A percentile compares a stretch with the other conserved stretches of the same genome.
Evolutionary conservation across 2,113 vertebrate genomes (phyloP).

Genomic region (Chaetura pelagica): DNA sequence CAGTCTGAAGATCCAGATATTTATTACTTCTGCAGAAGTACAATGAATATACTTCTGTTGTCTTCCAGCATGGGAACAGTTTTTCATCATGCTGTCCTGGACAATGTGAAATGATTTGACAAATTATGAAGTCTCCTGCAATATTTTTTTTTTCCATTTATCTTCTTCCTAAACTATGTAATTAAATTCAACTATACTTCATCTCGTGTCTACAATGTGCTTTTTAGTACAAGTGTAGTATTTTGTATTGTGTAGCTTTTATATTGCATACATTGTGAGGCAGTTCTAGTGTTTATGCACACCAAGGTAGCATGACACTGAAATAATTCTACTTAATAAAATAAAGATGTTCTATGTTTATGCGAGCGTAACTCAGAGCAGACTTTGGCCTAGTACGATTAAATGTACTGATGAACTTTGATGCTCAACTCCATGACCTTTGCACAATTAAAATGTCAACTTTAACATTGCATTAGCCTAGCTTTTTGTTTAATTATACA

Average conservation of each 20-base stretch:
- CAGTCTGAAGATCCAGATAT: background rate
- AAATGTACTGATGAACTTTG: slow-evolving; percentile 34
- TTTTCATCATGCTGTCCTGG: slow-evolving; percentile 8
- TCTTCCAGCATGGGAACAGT: background rate
- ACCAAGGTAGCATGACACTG: background rate
- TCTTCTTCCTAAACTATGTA: background rate
- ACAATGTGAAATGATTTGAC: background rate
- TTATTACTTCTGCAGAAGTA: background rate
- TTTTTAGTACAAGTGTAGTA: background rate
- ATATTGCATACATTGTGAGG: background rate
- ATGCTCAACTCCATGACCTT: slow-evolving; percentile 61
- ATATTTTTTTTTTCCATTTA: background rate
- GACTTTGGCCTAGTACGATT: background rate
- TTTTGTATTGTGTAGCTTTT: background rate
- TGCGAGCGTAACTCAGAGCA: background rate
- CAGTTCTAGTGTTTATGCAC: background rate
- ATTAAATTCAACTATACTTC: background rate
- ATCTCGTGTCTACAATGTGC: background rate
- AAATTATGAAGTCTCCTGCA: background rate
- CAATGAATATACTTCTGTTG: background rate
- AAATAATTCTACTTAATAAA: background rate
- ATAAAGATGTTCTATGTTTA: background rate
- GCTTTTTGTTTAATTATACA: slow-evolving; percentile 78
- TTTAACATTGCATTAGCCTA: slow-evolving; percentile 68
- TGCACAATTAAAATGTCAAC: slow-evolving; percentile 66